Conservation (phyloP, 92 coral and sea anemone species). For the Metridium senile region DNA sequence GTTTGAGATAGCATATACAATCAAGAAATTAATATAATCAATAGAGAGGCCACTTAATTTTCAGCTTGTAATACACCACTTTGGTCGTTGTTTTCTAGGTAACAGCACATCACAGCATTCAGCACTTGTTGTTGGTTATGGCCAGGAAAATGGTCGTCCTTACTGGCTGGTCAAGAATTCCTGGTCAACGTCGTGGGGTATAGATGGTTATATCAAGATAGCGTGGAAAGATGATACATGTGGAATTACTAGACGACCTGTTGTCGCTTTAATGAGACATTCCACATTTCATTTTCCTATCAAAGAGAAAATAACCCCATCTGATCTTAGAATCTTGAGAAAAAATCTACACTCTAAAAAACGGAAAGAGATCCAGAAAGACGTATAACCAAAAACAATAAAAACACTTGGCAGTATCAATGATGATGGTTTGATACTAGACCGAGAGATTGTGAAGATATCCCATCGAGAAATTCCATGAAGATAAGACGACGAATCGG, state of each 20-base stretch:
- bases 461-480: no score
- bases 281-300: conserved; percentile 83
- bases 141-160: conserved; percentile 89
- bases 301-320: conserved; percentile 64
- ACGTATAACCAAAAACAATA: no score
- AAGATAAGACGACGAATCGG: no score
- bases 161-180: conserved; percentile 96
- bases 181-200: conserved; percentile 93
- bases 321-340: conserved; percentile 61
- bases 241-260: conserved; percentile 93
- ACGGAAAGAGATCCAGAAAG: conserved; percentile 3
- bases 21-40: no score
- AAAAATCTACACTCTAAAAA: conserved; percentile 56
- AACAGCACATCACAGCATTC: conserved; percentile 90
- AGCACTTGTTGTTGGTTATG: conserved; percentile 94
- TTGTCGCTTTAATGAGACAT: conserved; percentile 86
- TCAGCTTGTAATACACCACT: not conserved
- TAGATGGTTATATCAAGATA: conserved; percentile 88
- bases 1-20: no score
- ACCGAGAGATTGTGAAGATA: no score
- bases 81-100: conserved; percentile 37
- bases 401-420: no score
- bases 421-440: no score
- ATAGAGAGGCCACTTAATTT: no score
- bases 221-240: conserved; percentile 92